Conservation (phyloP, 37 sponge, comb jelly and placozoan genomes). For the Agelas oroides region DNA sequence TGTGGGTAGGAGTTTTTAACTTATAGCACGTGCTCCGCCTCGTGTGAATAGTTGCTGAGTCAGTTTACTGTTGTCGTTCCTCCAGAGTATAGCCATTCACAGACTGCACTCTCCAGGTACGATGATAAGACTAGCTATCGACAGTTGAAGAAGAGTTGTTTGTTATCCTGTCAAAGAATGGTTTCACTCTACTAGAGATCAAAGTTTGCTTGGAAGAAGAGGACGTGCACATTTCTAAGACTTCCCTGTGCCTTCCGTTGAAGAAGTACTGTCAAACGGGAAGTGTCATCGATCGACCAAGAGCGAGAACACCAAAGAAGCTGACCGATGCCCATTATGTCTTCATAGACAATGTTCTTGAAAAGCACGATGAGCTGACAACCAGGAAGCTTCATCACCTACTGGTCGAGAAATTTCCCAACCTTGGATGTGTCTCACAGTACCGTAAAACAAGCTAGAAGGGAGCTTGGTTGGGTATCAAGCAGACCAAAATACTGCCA, state of each 20-base stretch:
- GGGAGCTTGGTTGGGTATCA: constrained; percentile 25
- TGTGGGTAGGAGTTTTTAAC: too few species aligned
- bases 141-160: not conserved
- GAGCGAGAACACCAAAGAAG: not conserved
- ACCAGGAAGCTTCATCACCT: constrained; percentile 8
- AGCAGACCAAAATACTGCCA: constrained; percentile 46
- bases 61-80: too few species aligned
- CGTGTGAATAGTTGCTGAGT: too few species aligned
- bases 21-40: too few species aligned
- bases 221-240: not conserved
- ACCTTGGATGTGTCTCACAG: constrained; percentile 22
- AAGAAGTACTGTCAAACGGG: not conserved
- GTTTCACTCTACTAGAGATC: not conserved
- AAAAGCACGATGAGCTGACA: constrained; percentile 30
- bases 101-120: too few species aligned
- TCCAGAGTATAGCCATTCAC: too few species aligned
- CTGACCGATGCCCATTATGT: not conserved
- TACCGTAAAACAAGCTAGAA: constrained; percentile 20
- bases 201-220: constrained; percentile 1
- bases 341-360: constrained; percentile 19
- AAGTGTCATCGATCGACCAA: not conserved
- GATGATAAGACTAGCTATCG: too few species aligned
- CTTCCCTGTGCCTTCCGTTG: not conserved
- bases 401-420: constrained; percentile 23
- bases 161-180: constrained; percentile 5